Evolutionary conservation across 2,888 invertebrate species (phyloP), one percentile per base, ranked within the genome.

Genomic region (Habrosyne pyritoides): DNA sequence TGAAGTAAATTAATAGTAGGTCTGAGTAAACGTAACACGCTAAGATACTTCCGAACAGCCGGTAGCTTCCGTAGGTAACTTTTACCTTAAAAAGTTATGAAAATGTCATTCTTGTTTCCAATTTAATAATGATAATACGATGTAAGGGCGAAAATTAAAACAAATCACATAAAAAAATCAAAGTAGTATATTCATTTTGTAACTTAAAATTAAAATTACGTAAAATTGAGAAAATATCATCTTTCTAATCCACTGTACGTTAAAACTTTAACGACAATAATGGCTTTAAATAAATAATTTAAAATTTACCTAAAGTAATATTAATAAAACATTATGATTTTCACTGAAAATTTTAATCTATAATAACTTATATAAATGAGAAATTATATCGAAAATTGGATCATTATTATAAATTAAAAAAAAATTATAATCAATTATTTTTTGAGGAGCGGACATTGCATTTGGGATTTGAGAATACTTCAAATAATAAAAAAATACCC

Each of bases 111-210:
- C 24, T 24, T 24, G 3, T 24, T 24, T 5, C 33, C 2, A 42
- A 8, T 42, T 42, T 4, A 42, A 1, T 14, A 18, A 42, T 42
- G 8, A 6, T 7, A 18, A 2, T 26, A 2, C 6, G 3, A 14
- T 7, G 2, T 2, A 22, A 10, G 24, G 48, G 30, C 12, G n/a
- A 1, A 61, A 70, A 67, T 18, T 56, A 69, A 78, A 73, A 74
- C 67, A 54, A 72, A 55, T 53, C 22, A 46, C 30, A 48, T 79
- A 81, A 71, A 81, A 83, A 84, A 85, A 84, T 85, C 83, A 83
- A 83, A 81, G 79, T 84, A 77, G 78, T 85, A 81, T 87, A 86
- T 81, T 84, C 76, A 73, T 73, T 79, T 79, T 81, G 69, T 81
- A 82, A 81, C 75, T 78, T 80, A 75, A 69, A 70, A 50, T 30